Percentiles rank a stretch among this genome's conserved stretches.
phyloP scores from a whole-genome alignment of 2,888 invertebrate genomes.

The Sinohyriopsis cumingii region DNA sequence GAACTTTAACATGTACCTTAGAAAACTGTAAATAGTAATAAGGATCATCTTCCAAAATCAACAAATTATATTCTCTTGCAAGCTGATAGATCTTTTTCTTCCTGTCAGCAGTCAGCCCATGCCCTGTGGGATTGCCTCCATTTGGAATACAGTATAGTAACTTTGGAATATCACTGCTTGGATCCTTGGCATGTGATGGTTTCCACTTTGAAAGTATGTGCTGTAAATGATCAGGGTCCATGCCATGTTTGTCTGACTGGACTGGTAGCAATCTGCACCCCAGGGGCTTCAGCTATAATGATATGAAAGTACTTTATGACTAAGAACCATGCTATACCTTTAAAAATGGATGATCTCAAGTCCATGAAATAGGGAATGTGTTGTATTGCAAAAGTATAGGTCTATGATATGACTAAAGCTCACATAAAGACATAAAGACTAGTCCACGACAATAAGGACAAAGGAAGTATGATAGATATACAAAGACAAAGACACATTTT shows the following conservation, averaged over 20 bases:
- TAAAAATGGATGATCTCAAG: neutral
- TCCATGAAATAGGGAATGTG: neutral
- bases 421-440: too few species aligned
- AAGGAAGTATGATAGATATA: too few species aligned
- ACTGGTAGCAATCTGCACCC: conserved; percentile 80
- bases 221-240: conserved; percentile 78
- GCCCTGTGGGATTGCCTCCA: conserved; percentile 84
- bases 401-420: neutral
- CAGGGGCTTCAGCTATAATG: conserved; percentile 80
- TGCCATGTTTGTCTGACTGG: conserved; percentile 81
- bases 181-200: conserved; percentile 71
- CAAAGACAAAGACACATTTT: too few species aligned
- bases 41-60: conserved; percentile 88
- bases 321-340: neutral
- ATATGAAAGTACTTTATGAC: neutral
- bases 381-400: too few species aligned
- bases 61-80: conserved; percentile 83
- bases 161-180: conserved; percentile 80
- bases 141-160: conserved; percentile 83
- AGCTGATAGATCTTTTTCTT: conserved; percentile 82
- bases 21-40: conserved; percentile 84
- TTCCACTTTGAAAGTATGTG: conserved; percentile 74
- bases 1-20: conserved; percentile 39
- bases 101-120: conserved; percentile 79
- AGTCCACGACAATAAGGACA: too few species aligned